Conservation (phyloP, 2,797 vertebrate species). For the Arrhamphus sclerolepis region DNA sequence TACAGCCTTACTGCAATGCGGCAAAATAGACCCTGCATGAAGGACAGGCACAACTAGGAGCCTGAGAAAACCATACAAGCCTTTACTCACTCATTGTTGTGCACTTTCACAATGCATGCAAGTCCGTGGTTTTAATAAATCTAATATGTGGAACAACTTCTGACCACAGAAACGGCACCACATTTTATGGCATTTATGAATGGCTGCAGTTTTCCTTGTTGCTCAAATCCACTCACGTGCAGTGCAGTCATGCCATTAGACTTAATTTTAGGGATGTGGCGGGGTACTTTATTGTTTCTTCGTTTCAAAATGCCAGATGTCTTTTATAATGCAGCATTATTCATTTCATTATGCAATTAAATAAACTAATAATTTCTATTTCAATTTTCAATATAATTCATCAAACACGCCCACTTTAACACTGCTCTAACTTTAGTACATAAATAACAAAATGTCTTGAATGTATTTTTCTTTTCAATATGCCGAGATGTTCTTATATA, state of each 20-base stretch:
- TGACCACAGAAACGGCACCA: slow-evolving; percentile 18
- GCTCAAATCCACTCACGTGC: too few species aligned
- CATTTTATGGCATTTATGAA: slow-evolving; percentile 1
- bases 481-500: too few species aligned
- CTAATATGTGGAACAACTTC: not conserved
- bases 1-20: slow-evolving; percentile 98
- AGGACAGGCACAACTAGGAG: slow-evolving; percentile 68
- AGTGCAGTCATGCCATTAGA: too few species aligned
- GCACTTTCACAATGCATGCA: not conserved
- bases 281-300: too few species aligned
- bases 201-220: too few species aligned
- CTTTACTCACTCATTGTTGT: not conserved
- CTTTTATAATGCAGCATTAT: too few species aligned
- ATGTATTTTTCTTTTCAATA: too few species aligned
- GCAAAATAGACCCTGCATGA: slow-evolving; percentile 80
- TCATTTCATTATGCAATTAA: not conserved
- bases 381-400: not conserved
- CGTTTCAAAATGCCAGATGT: too few species aligned
- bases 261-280: too few species aligned
- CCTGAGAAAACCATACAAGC: slow-evolving; percentile 16
- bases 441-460: not conserved
- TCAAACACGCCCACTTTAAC: not conserved
- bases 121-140: not conserved
- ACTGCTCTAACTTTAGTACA: not conserved
- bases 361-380: not conserved